Evolutionary conservation across 2,888 invertebrate species (phyloP).

Genomic region (Drosophila siamana): DNA sequence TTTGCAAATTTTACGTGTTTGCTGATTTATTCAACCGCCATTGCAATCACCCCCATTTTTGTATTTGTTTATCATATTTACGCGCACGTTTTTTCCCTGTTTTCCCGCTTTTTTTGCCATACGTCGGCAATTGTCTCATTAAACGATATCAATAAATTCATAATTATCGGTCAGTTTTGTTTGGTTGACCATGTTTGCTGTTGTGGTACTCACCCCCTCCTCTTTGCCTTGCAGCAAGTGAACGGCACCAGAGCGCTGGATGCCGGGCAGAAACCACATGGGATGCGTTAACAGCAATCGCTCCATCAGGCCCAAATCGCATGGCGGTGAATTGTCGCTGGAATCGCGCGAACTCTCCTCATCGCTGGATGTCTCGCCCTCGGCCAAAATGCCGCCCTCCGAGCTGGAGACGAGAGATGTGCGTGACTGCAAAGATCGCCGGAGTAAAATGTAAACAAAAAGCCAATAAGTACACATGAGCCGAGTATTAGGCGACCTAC

Average conservation of each 20-base stretch:
- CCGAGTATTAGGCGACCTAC: neutral
- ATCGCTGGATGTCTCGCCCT: conserved; percentile 87
- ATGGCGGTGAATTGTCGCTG: conserved; percentile 88
- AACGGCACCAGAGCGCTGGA: conserved; percentile 96
- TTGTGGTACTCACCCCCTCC: conserved; percentile 91
- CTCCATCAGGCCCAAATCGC: conserved; percentile 94
- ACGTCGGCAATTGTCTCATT: conserved; percentile 64
- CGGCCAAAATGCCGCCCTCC: conserved; percentile 87
- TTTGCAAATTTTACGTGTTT: conserved; percentile 65
- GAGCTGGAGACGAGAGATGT: conserved; percentile 86
- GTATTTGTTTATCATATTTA: conserved; percentile 10
- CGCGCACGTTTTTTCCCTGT: conserved; percentile 31
- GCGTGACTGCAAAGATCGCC: conserved; percentile 81
- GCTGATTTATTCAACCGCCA: conserved; percentile 23
- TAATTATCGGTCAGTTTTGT: conserved; percentile 42
- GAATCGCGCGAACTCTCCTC: conserved; percentile 87
- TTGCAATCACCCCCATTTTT: conserved; percentile 6
- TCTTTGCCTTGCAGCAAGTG: conserved; percentile 97
- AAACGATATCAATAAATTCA: conserved; percentile 68
- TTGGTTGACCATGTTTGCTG: too few relatives aligned
- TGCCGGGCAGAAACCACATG: conserved; percentile 97
- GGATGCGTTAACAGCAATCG: conserved; percentile 95
- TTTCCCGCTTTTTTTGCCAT: conserved; percentile 24
- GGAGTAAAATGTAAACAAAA: neutral
- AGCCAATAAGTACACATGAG: neutral